These are phyloP conservation scores for Yponomeuta cagnagella DNA, from an alignment of 2,888 invertebrate species.

Conservation along the genomic window DNA sequence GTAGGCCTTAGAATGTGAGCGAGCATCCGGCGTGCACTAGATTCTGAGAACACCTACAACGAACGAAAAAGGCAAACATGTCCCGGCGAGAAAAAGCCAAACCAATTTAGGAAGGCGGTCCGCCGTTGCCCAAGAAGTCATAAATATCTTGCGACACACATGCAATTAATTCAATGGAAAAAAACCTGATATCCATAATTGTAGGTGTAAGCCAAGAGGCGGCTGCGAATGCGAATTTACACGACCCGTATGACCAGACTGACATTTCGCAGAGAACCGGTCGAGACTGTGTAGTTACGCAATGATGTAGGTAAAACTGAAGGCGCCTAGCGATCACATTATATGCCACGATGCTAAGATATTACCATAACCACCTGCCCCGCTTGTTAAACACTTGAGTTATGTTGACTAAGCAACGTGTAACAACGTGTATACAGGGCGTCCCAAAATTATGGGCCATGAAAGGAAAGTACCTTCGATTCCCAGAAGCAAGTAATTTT, in stretches of 20 bases:
- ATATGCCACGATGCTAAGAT: constrained; percentile 37
- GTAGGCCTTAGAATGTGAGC: background rate
- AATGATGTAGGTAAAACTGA: constrained; percentile 64
- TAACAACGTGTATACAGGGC: background rate
- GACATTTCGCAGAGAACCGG: constrained; percentile 60
- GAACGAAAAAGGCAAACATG: background rate
- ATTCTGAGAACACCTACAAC: background rate
- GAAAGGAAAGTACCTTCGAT: too few relatives aligned
- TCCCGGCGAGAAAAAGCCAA: background rate
- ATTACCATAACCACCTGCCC: constrained; percentile 57
- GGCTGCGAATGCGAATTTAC: constrained; percentile 50
- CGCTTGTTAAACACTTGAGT: background rate
- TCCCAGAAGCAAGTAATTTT: too few relatives aligned
- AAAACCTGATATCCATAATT: constrained; percentile 43
- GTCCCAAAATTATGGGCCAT: too few relatives aligned
- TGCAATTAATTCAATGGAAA: constrained; percentile 42
- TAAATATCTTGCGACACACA: constrained; percentile 27
- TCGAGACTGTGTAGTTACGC: constrained; percentile 53
- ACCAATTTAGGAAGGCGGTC: constrained; percentile 39
- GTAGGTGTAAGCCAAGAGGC: constrained; percentile 45
- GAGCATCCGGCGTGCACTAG: constrained; percentile 1
- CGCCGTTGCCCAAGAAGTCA: constrained; percentile 1
- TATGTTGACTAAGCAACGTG: constrained; percentile 1
- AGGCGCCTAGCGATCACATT: constrained; percentile 44
- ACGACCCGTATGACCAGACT: constrained; percentile 46